Evolutionary conservation across 2,888 invertebrate species (phyloP).

Genomic region (Drosophila tanythrix): DNA sequence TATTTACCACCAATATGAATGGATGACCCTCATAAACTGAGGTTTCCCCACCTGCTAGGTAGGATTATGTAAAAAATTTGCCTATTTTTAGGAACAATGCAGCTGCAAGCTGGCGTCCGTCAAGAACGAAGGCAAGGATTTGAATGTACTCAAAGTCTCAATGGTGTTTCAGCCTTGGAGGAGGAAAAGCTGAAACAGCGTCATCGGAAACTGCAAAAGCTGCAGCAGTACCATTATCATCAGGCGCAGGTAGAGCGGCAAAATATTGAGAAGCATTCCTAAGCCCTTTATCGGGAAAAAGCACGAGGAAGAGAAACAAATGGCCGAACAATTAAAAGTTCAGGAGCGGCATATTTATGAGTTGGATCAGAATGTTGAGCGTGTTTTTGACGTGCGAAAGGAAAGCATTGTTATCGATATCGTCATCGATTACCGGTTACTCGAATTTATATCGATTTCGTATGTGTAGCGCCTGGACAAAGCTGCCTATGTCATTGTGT

Average conservation of each 20-base stretch:
- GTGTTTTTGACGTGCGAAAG: slow-evolving; percentile 68
- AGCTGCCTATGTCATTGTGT: slow-evolving; percentile 98
- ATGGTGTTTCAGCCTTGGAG: slow-evolving; percentile 56
- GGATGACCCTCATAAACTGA: no score
- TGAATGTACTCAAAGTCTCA: slow-evolving; percentile 39
- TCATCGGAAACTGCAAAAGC: slow-evolving; percentile 22
- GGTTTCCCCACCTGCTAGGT: no score
- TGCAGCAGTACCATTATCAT: neutral
- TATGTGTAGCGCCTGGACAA: slow-evolving; percentile 88
- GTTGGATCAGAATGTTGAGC: slow-evolving; percentile 63
- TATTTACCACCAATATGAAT: no score
- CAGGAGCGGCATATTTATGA: slow-evolving; percentile 68
- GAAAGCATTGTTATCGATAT: slow-evolving; percentile 30
- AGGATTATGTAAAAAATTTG: no score
- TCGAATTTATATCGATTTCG: neutral
- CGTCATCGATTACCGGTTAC: neutral
- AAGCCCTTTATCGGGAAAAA: slow-evolving; percentile 18
- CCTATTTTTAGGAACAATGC: no score
- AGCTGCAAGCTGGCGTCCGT: slow-evolving; percentile 51
- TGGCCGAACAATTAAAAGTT: slow-evolving; percentile 46
- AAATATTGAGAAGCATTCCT: neutral
- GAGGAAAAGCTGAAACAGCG: slow-evolving; percentile 44
- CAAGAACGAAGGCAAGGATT: slow-evolving; percentile 31
- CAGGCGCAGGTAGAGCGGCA: neutral
- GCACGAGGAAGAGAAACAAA: slow-evolving; percentile 13